phyloP scores from a whole-genome alignment of 2,888 invertebrate species.

The Apotomis capreana region DNA sequence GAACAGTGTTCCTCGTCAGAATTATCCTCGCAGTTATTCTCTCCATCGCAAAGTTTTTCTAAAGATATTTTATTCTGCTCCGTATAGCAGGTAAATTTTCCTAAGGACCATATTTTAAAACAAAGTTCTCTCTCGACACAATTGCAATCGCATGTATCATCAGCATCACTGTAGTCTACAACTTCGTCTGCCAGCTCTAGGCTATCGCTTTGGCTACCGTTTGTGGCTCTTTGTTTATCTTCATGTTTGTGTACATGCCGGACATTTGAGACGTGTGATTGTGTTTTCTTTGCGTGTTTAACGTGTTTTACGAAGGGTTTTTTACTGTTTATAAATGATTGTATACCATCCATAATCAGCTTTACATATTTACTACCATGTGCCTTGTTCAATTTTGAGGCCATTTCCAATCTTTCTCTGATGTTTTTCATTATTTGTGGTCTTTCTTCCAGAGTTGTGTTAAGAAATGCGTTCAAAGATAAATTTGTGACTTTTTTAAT shows the following conservation, averaged over 20 bases:
- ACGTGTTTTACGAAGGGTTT: neutral
- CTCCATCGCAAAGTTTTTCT: slow-evolving; percentile 64
- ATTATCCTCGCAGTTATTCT: slow-evolving; percentile 59
- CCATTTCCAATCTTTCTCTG: slow-evolving; percentile 54
- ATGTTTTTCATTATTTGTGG: slow-evolving; percentile 47
- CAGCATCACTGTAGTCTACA: slow-evolving; percentile 22
- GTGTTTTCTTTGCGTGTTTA: neutral
- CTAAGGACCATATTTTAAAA: slow-evolving; percentile 55
- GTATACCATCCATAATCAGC: slow-evolving; percentile 64
- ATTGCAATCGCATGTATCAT: slow-evolving; percentile 46
- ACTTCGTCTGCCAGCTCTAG: neutral
- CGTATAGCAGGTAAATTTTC: slow-evolving; percentile 56
- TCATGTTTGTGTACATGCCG: neutral
- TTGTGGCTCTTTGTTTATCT: neutral
- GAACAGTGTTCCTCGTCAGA: slow-evolving; percentile 59
- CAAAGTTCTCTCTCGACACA: slow-evolving; percentile 54
- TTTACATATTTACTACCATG: slow-evolving; percentile 58
- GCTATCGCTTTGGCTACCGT: neutral
- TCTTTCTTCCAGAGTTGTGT: slow-evolving; percentile 48
- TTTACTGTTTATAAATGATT: slow-evolving; percentile 46
- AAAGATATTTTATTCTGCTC: slow-evolving; percentile 53
- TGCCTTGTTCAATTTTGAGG: slow-evolving; percentile 51
- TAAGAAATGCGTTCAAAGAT: slow-evolving; percentile 48
- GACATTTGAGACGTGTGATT: neutral
- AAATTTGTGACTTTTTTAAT: slow-evolving; percentile 56